Evolutionary conservation across 64 coral and sea anemone genomes (phyloP).

Genomic region (Anthopleura sola): DNA sequence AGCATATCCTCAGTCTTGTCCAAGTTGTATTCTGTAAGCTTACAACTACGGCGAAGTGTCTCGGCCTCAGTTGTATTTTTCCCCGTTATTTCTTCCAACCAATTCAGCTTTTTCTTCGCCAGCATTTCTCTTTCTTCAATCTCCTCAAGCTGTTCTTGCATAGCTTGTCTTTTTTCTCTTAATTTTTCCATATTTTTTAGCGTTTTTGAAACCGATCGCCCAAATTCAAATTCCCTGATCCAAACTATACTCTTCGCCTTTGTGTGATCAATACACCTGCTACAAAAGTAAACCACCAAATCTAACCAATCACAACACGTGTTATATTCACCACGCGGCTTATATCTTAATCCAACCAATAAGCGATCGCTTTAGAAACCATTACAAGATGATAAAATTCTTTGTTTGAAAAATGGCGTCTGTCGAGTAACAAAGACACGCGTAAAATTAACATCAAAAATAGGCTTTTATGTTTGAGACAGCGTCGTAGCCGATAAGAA

Average conservation of each 20-base stretch:
- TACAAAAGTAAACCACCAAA: not conserved
- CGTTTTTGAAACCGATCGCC: not conserved
- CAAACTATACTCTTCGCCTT: conserved; percentile 14
- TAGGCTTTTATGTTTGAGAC: not conserved
- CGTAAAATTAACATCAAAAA: not conserved
- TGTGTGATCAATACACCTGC: conserved; percentile 37
- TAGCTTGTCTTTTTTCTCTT: conserved; percentile 32
- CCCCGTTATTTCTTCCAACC: conserved; percentile 19
- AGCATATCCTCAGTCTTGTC: conserved; percentile 41
- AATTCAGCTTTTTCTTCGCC: conserved; percentile 19
- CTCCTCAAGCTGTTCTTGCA: conserved; percentile 42
- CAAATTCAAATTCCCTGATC: conserved; percentile 4
- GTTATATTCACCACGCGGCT: not conserved
- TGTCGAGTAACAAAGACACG: not conserved
- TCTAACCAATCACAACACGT: conserved; percentile 14
- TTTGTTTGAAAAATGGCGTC: conserved; percentile 9
- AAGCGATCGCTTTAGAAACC: not conserved
- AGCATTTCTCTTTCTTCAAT: conserved; percentile 37
- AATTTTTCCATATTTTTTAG: conserved; percentile 50
- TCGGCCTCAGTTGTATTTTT: conserved; percentile 27
- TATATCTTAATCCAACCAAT: not conserved
- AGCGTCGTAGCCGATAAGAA: not conserved
- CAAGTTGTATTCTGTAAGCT: conserved; percentile 16
- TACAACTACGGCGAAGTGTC: conserved; percentile 26
- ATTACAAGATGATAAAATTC: not conserved